Evolutionary conservation across 2,888 invertebrate species (phyloP), one percentile per base, ranked within the genome.

Genomic region (Drosophila infuscata): DNA sequence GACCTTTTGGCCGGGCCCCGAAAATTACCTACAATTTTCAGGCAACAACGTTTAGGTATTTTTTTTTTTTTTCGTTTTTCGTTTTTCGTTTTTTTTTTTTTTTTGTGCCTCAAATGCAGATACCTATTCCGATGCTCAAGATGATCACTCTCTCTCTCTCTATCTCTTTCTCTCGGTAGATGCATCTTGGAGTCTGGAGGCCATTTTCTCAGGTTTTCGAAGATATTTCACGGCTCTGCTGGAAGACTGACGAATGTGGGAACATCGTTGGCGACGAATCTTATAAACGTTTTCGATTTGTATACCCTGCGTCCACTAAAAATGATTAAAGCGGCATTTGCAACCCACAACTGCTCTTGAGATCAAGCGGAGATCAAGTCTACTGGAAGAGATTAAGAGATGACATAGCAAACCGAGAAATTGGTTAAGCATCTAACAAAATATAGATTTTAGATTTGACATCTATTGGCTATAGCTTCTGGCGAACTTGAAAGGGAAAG

Each of bases 21-120:
- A 87, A 89, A 89, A 84, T 79, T 79, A 76, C 76, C 76, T 59
- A 73, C 82, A 87, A 83, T 83, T 79, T 81, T 69, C 69, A 73
- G 65, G 63, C 66, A 67, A 75, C 72, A 73, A 66, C 78, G 83
- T 81, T 83, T 77, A 74, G 53, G 63, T 51, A 64, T 66, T 59
- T 29, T 49, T 58, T 60, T 35, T 48, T 46, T 12, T 38, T 41
- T 30, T 38, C 25, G 25, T 25, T 25, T 25, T 25, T 25, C 25
- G 25, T 12, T 7, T 11, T 17, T 29, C 3, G 20, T 25, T 35
- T 53, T 35, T 35, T 36, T 36, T 54, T 29, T 56, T 57, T n/a
- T n/a, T n/a, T n/a, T n/a, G n/a, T 30, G 41, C 30, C 15, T 8
- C 30, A 32, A 52, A 38, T 62, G 49, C 62, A 62, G 61, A 59